These are phyloP conservation scores for Habropoda laboriosa DNA, from an alignment of 1,140 invertebrate genomes.

Conservation along the genomic window DNA sequence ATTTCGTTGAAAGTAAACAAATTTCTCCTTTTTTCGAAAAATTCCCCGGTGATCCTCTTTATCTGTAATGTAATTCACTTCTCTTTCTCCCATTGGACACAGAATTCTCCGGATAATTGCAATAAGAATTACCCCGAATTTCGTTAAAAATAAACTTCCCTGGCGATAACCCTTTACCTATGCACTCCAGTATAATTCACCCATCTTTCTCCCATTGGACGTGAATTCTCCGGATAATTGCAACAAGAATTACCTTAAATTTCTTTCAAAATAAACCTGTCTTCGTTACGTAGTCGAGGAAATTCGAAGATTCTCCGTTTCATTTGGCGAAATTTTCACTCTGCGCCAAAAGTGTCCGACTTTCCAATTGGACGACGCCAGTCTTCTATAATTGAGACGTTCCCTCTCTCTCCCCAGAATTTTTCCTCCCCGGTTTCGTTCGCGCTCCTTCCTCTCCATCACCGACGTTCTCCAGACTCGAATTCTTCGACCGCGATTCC, in stretches of 20 bases:
- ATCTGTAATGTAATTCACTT: too few relatives aligned
- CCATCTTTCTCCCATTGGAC: neutral
- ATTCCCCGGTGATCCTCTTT: too few relatives aligned
- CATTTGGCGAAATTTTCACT: too few relatives aligned
- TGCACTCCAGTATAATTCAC: too few relatives aligned
- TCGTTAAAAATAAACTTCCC: too few relatives aligned
- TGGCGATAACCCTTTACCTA: neutral
- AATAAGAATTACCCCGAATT: too few relatives aligned
- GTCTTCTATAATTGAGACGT: neutral
- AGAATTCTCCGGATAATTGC: too few relatives aligned
- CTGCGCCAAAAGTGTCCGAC: neutral
- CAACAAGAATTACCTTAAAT: neutral
- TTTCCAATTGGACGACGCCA: neutral
- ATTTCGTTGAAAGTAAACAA: too few relatives aligned
- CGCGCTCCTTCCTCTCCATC: neutral
- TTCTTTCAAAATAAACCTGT: neutral
- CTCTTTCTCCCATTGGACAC: too few relatives aligned
- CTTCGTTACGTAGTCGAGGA: too few relatives aligned
- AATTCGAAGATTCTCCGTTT: neutral
- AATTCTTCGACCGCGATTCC: neutral
- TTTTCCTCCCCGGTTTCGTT: neutral
- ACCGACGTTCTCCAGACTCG: neutral
- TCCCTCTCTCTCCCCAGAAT: neutral
- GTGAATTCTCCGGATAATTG: neutral
- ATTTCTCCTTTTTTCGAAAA: neutral